Percentiles rank a stretch among this genome's conserved stretches.
phyloP scores from a whole-genome alignment of 2,797 vertebrate genomes.

The Urophycis tenuis region DNA sequence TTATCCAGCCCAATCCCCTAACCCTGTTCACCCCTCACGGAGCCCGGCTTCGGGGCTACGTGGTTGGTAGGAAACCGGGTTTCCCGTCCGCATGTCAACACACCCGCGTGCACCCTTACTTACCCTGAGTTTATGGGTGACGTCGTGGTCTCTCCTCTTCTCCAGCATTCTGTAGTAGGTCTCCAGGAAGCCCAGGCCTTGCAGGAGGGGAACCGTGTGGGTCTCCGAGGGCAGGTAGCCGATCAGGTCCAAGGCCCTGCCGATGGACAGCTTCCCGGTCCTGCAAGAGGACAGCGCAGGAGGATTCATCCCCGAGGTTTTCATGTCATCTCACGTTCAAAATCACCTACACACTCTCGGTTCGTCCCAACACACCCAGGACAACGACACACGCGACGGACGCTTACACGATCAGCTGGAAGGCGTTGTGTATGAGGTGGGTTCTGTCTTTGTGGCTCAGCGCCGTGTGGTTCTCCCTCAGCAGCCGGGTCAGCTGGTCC shows the following conservation, averaged over 20 bases:
- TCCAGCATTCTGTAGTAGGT: slow-evolving; percentile 64
- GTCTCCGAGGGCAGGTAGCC: slow-evolving; percentile 63
- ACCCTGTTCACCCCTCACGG: not conserved
- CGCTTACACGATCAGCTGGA: slow-evolving; percentile 75
- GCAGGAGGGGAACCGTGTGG: slow-evolving; percentile 64
- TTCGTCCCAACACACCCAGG: too few relatives aligned
- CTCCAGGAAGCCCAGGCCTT: slow-evolving; percentile 69
- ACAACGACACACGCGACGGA: not conserved
- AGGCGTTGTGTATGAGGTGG: slow-evolving; percentile 70
- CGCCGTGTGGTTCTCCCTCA: slow-evolving; percentile 70
- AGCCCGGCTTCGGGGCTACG: not conserved
- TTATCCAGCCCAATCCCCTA: not conserved
- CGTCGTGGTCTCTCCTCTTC: slow-evolving; percentile 59
- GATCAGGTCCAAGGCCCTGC: slow-evolving; percentile 74
- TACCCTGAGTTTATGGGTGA: slow-evolving; percentile 66
- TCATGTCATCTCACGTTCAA: not conserved
- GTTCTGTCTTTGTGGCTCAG: slow-evolving; percentile 33
- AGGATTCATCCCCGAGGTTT: not conserved
- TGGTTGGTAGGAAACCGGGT: not conserved
- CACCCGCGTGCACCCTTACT: slow-evolving; percentile 18
- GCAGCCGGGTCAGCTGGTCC: slow-evolving; percentile 62
- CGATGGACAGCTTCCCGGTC: slow-evolving; percentile 72
- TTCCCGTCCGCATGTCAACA: not conserved
- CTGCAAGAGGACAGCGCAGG: slow-evolving; percentile 54
- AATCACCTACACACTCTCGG: not conserved